phyloP scores from a whole-genome alignment of 2,113 vertebrate species.

The Aptenodytes forsteri region DNA sequence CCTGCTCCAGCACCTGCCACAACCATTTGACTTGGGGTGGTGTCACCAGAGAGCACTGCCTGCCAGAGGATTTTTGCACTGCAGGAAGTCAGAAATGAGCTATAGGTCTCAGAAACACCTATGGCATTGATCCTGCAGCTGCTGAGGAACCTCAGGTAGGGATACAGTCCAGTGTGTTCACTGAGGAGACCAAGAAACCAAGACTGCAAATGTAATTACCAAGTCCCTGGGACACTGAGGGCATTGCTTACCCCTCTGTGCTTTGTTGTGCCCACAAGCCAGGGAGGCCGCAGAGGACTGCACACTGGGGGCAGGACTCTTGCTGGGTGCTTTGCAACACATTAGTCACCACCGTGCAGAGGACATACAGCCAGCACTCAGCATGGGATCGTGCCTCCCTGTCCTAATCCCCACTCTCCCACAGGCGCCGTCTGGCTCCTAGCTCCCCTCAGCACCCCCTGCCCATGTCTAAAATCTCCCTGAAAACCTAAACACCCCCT shows the following conservation, averaged over 20 bases:
- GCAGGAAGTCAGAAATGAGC: neutral
- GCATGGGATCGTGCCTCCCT: accelerated
- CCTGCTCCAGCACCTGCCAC: neutral
- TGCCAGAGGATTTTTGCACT: neutral
- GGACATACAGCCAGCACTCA: neutral
- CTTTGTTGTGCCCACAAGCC: neutral
- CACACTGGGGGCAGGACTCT: neutral
- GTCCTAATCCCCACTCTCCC: neutral
- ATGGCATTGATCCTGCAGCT: neutral
- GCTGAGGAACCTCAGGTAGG: neutral
- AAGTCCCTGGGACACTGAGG: accelerated
- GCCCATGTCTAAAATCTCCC: neutral
- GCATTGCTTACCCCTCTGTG: neutral
- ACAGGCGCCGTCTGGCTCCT: accelerated
- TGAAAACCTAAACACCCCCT: neutral
- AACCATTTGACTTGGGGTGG: neutral
- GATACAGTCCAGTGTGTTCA: accelerated
- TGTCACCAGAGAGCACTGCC: neutral
- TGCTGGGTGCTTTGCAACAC: neutral
- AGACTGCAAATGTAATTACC: neutral
- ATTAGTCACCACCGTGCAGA: neutral
- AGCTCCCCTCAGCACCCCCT: neutral
- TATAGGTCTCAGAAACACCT: neutral
- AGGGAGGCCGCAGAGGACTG: neutral
- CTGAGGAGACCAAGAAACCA: neutral